These are phyloP conservation scores for Sebastes trivittatus DNA, from an alignment of 2,797 vertebrate species.

Conservation along the genomic window DNA sequence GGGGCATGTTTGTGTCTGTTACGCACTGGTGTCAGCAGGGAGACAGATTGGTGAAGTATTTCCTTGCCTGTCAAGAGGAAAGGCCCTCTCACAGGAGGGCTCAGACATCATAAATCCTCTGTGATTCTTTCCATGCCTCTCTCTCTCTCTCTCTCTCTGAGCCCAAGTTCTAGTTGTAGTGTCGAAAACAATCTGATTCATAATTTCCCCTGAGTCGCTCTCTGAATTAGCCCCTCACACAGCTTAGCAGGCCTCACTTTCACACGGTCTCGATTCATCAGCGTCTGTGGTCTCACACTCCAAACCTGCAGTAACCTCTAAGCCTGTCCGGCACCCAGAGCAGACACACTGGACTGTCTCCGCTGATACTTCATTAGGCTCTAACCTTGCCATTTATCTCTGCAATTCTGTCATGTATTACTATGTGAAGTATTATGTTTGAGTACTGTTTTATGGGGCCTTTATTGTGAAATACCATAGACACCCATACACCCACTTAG, in stretches of 20 bases:
- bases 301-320: conserved; percentile 31
- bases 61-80: conserved; percentile 71
- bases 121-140: conserved; percentile 71
- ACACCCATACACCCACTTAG: conserved; percentile 47
- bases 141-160: conserved; percentile 4
- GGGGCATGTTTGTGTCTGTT: conserved; percentile 63
- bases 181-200: conserved; percentile 70
- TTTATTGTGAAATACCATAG: conserved; percentile 62
- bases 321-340: conserved; percentile 17
- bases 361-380: conserved; percentile 45
- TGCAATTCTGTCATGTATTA: conserved; percentile 31
- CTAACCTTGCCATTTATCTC: conserved; percentile 35
- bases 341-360: conserved; percentile 38
- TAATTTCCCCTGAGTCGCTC: conserved; percentile 64
- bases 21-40: conserved; percentile 60
- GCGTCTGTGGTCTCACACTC: conserved; percentile 41
- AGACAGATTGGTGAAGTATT: conserved; percentile 75
- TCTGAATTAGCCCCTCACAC: conserved; percentile 55
- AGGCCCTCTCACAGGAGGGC: conserved; percentile 73
- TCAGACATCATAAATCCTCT: conserved; percentile 77
- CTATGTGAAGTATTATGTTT: conserved; percentile 25
- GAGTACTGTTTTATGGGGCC: conserved; percentile 37
- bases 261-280: conserved; percentile 57
- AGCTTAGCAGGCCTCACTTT: conserved; percentile 59
- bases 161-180: conserved; percentile 32